These are phyloP conservation scores for Philopotamus ludificatus DNA, from an alignment of 1,140 invertebrate species.

Conservation along the genomic window DNA sequence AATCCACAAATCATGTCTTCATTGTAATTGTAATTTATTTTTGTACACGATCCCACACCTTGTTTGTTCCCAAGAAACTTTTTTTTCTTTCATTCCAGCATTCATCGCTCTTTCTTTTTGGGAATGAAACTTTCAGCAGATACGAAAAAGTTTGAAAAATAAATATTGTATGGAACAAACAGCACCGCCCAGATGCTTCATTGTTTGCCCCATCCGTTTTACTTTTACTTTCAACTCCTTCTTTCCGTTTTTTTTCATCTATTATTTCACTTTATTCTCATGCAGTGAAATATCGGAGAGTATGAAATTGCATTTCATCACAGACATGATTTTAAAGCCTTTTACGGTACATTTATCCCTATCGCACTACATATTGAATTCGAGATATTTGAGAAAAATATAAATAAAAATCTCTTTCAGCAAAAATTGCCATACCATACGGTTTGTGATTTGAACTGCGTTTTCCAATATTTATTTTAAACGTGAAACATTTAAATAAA, in stretches of 20 bases:
- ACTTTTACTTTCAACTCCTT: background rate
- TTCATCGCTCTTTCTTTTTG: no score
- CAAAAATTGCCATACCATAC: background rate
- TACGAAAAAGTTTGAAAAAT: no score
- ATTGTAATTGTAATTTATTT: no score
- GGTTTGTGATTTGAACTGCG: background rate
- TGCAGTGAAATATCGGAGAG: background rate
- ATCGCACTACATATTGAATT: no score
- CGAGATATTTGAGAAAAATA: no score
- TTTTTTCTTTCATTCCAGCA: no score
- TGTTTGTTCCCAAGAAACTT: no score
- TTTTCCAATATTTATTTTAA: background rate
- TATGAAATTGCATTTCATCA: conserved; percentile 17
- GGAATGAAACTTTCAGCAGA: no score
- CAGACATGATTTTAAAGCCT: background rate
- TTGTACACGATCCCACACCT: no score
- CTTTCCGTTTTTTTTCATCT: background rate
- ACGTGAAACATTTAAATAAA: background rate
- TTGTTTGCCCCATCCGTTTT: conserved; percentile 15
- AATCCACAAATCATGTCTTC: no score
- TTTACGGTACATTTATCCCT: no score
- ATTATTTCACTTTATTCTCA: background rate
- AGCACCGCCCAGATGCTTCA: conserved; percentile 6
- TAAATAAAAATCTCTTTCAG: background rate
- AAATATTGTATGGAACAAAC: conserved; percentile 18